Evolutionary conservation across 2,113 vertebrate species (phyloP).

Genomic region (Drymodes brunneopygia): DNA sequence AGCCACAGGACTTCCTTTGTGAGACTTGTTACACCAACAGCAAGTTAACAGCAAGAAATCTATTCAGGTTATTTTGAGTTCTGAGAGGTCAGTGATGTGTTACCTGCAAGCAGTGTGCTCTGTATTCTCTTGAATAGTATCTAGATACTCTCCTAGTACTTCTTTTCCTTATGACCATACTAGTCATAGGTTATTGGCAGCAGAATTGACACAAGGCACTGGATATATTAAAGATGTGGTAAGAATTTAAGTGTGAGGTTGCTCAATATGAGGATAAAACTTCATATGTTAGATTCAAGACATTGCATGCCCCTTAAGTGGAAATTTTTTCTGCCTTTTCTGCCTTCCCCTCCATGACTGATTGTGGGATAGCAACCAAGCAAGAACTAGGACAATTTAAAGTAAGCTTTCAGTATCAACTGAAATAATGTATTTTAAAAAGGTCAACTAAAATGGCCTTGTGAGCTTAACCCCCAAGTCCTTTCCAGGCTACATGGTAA

Average conservation of each 20-base stretch:
- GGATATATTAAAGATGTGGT: background rate
- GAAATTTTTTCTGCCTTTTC: background rate
- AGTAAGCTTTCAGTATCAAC: background rate
- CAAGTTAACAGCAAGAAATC: background rate
- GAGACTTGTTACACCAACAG: background rate
- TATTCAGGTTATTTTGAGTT: background rate
- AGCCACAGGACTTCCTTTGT: background rate
- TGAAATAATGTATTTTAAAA: background rate
- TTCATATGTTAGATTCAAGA: background rate
- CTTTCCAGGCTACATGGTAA: background rate
- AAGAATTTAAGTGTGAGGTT: background rate
- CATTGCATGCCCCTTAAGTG: background rate
- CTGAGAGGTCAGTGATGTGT: background rate
- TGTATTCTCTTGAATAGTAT: accelerated
- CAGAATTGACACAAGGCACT: background rate
- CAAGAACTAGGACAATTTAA: background rate
- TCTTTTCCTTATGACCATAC: background rate
- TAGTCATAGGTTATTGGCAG: background rate
- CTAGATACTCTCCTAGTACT: background rate
- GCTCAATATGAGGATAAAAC: background rate
- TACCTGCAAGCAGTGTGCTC: background rate
- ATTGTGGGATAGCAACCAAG: background rate
- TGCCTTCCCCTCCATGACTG: background rate
- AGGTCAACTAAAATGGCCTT: background rate
- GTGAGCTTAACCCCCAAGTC: background rate